Conservation (phyloP, 1,140 invertebrate species). For the Diuraphis noxia region DNA sequence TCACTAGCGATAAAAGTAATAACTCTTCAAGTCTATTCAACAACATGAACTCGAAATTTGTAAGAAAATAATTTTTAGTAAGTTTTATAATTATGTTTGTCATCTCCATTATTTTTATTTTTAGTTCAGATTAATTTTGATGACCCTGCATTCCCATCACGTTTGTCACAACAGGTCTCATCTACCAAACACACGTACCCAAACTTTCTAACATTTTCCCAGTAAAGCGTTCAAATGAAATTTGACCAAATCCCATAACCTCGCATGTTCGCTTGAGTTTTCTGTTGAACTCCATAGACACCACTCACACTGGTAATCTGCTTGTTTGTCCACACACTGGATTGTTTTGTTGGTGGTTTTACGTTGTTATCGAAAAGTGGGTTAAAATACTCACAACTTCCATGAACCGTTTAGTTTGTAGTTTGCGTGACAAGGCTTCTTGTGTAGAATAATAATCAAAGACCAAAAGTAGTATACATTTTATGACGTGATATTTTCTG, state of each 20-base stretch:
- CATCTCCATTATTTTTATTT: neutral
- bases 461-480: neutral
- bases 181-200: constrained; percentile 9
- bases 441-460: neutral
- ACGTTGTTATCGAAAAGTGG: neutral
- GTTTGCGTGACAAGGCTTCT: neutral
- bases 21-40: neutral
- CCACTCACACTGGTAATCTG: neutral
- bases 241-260: neutral
- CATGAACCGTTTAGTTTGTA: neutral
- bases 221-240: neutral
- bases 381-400: neutral
- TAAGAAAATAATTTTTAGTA: constrained; percentile 11
- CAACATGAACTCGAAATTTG: neutral
- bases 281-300: neutral
- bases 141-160: neutral
- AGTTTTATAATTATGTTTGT: constrained; percentile 8
- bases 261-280: neutral
- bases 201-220: constrained; percentile 15
- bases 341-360: neutral
- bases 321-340: neutral
- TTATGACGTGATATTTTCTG: neutral
- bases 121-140: neutral
- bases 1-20: neutral
- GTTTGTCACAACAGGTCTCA: constrained; percentile 15